Percentiles rank a stretch among this genome's conserved stretches.
Evolutionary conservation across 2,888 invertebrate genomes (phyloP).

Genomic region (Pristionchus arcanus): DNA sequence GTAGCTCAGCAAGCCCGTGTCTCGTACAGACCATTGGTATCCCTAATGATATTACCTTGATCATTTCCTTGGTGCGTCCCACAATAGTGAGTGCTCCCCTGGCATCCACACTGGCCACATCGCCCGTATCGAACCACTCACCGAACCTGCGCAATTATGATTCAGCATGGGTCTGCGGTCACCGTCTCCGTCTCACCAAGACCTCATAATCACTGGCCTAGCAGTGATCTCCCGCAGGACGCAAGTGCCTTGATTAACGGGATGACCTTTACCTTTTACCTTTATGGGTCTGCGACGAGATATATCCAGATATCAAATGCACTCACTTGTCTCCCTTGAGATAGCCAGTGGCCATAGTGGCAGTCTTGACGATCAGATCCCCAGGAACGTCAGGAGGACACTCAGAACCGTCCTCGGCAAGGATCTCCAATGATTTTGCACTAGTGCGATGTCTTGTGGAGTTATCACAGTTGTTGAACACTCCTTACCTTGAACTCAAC

Average conservation of each 20-base stretch:
- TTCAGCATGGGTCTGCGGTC: no score
- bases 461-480: no score
- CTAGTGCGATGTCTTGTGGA: no score
- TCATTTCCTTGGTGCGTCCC: conserved; percentile 69
- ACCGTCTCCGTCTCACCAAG: no score
- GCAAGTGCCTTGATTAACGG: no score
- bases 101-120: conserved; percentile 57
- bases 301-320: background rate
- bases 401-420: background rate
- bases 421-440: background rate
- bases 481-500: conserved; percentile 58
- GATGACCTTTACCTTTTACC: no score
- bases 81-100: conserved; percentile 58
- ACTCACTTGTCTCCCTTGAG: conserved; percentile 31
- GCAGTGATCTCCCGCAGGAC: no score
- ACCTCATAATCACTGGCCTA: no score
- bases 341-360: conserved; percentile 63
- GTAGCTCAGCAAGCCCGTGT: no score
- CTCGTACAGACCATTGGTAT: no score
- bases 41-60: conserved; percentile 66
- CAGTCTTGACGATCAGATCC: conserved; percentile 63
- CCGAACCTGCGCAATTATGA: conserved; percentile 38
- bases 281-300: no score
- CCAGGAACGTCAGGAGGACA: conserved; percentile 33
- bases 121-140: conserved; percentile 58